Evolutionary conservation across 1,140 invertebrate species (phyloP).

Genomic region (Cotesia chilonis): DNA sequence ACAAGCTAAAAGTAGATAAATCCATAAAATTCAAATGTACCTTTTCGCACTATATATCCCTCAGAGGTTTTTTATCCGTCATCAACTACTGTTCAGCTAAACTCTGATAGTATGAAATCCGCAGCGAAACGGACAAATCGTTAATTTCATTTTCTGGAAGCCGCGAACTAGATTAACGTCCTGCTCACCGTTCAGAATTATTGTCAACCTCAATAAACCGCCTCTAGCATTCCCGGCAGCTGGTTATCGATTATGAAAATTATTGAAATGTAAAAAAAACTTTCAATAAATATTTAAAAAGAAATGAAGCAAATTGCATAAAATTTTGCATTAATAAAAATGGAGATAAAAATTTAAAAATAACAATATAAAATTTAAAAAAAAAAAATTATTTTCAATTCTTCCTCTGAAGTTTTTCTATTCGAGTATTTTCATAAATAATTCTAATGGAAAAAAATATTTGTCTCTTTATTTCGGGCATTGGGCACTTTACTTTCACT

Average conservation of each 20-base stretch:
- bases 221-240: too few species aligned
- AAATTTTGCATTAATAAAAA: too few species aligned
- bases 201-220: slow-evolving; percentile 38
- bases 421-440: too few species aligned
- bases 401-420: too few species aligned
- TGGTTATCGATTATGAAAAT: too few species aligned
- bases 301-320: too few species aligned
- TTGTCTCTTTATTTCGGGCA: neutral
- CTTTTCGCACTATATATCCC: neutral
- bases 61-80: slow-evolving; percentile 17
- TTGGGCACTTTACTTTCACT: neutral
- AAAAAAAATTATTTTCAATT: too few species aligned
- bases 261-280: too few species aligned
- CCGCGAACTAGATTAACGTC: slow-evolving; percentile 61
- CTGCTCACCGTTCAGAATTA: slow-evolving; percentile 58
- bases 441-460: neutral
- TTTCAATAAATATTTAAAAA: too few species aligned
- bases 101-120: slow-evolving; percentile 30
- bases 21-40: slow-evolving; percentile 1
- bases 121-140: slow-evolving; percentile 51
- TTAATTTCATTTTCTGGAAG: slow-evolving; percentile 59
- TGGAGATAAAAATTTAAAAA: too few species aligned
- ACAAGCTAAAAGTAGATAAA: slow-evolving; percentile 36
- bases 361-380: too few species aligned
- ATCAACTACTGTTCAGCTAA: slow-evolving; percentile 12